Evolutionary conservation across 2,113 vertebrate species (phyloP), one percentile per base, ranked within the genome.

Genomic region (Perccottus glenii): DNA sequence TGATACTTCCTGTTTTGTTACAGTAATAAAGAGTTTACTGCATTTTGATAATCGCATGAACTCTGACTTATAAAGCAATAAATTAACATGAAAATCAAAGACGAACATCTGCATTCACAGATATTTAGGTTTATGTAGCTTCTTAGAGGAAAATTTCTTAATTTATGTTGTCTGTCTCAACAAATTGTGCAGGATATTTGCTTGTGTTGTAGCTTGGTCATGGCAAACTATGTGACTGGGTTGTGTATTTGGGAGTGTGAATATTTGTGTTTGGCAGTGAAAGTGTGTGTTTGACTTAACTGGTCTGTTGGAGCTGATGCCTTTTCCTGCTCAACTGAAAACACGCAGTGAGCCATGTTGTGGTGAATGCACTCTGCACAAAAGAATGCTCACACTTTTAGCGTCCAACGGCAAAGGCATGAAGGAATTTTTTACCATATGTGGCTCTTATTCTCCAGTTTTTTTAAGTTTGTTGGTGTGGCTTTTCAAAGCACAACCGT

Each of bases 281-380:
- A 73, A 79, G 72, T 76, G 80, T 85, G 78, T 85, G 80, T 91
- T 81, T 84, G 77, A 83, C 64, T 71, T 52, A 50, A 60, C 60
- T 1, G 9, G 46, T 62, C 52, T 70, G 64, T 49, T 68, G 16
- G 48, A 67, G 58, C 61, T 9, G 42, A 38, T 60, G 65, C 43
- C 43, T 69, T 32, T 44, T 47, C 49, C 51, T 80, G 62, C 80
- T 69, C 66, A 59, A 70, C 32, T 43, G 14, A 70, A 72, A 73
- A 70, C 72, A 69, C 78, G 75, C 58, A 69, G n/a, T 42, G 49
- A 60, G 45, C 60, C 67, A 50, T 72, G 77, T 70, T 58, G 64
- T 61, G 48, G 68, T 75, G 70, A 81, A 81, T 57, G 71, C 76
- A 75, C 64, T 64, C 61, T 38, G 9, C 5, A 5, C n/a, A 40